Conservation (phyloP, 2,113 vertebrate species). For the Muntiacus reevesi region DNA sequence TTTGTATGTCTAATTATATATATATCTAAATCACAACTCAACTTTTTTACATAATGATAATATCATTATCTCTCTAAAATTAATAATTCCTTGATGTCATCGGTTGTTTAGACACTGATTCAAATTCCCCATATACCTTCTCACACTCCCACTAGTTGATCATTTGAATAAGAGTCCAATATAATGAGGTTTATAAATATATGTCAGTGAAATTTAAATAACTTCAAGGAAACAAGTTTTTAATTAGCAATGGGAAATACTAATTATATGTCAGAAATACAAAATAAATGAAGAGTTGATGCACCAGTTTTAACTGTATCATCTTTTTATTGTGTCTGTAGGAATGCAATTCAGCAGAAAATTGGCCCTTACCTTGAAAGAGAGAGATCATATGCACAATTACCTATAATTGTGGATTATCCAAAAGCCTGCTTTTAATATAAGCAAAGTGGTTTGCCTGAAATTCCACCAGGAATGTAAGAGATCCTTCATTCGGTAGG, state of each 20-base stretch:
- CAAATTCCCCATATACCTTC: not conserved
- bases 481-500: conserved; percentile 5
- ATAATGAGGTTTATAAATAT: not conserved
- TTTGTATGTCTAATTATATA: not conserved
- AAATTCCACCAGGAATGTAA: conserved; percentile 21
- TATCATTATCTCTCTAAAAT: not conserved
- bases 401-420: not conserved
- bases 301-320: not conserved
- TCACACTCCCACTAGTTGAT: not conserved
- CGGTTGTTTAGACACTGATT: not conserved
- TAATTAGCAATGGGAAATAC: not conserved
- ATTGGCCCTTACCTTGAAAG: not conserved
- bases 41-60: not conserved
- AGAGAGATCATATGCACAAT: not conserved
- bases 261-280: not conserved
- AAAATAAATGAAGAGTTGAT: not conserved
- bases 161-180: not conserved
- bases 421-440: conserved; percentile 36
- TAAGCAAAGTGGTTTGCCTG: not conserved
- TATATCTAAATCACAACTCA: not conserved
- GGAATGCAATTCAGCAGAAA: not conserved
- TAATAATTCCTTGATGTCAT: not conserved
- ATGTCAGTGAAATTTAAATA: not conserved
- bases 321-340: not conserved
- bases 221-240: not conserved